These are phyloP conservation scores for Linnaemya tessellans DNA, from an alignment of 2,888 invertebrate genomes.

Conservation along the genomic window DNA sequence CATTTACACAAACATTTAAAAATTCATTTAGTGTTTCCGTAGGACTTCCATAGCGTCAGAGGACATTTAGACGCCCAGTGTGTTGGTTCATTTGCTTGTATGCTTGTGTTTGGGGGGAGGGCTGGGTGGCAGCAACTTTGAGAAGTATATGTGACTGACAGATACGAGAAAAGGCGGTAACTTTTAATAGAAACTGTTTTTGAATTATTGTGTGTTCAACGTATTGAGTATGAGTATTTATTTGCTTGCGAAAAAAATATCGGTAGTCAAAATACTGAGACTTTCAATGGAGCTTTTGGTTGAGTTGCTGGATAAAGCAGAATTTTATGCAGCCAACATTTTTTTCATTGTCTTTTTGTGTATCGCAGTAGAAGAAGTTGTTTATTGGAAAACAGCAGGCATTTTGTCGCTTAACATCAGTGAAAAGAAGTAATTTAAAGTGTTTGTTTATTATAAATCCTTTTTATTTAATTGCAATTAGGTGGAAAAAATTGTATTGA, in stretches of 20 bases:
- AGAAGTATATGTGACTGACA: constrained; percentile 77
- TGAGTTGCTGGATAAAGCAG: neutral
- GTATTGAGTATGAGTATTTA: constrained; percentile 12
- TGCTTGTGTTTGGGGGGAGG: neutral
- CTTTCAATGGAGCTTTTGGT: constrained; percentile 32
- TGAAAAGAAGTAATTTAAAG: constrained; percentile 33
- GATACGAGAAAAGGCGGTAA: constrained; percentile 81
- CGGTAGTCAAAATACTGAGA: constrained; percentile 49
- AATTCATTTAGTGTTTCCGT: constrained; percentile 65
- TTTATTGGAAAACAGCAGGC: constrained; percentile 63
- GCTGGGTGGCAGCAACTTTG: constrained; percentile 65
- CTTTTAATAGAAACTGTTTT: constrained; percentile 78
- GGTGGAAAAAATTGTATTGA: neutral
- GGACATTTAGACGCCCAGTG: constrained; percentile 56
- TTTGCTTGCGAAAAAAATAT: constrained; percentile 8
- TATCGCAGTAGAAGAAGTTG: constrained; percentile 29
- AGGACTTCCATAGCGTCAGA: constrained; percentile 36
- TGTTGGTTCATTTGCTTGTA: constrained; percentile 37
- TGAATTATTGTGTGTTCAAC: constrained; percentile 79
- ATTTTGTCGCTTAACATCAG: constrained; percentile 58
- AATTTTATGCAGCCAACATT: neutral
- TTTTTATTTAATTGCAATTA: neutral
- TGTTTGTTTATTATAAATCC: neutral
- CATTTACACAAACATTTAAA: constrained; percentile 19
- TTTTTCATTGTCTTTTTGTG: constrained; percentile 14